These are phyloP conservation scores for Oreochromis spilurus DNA, from an alignment of 2,113 vertebrate species.

Conservation along the genomic window DNA sequence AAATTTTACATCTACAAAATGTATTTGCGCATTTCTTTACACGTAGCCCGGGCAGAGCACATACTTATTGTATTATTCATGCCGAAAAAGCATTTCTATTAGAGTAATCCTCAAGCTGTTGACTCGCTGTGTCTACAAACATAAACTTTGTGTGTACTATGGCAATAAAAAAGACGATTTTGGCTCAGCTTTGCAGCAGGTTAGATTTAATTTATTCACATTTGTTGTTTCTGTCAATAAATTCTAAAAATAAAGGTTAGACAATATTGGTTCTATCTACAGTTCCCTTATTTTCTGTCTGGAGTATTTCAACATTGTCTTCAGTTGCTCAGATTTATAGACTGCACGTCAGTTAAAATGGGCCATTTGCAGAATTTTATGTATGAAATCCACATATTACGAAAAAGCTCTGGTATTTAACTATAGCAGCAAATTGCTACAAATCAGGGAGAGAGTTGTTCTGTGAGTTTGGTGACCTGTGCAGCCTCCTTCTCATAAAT, in stretches of 20 bases:
- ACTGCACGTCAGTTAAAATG: background rate
- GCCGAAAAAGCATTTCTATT: background rate
- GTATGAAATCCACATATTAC: background rate
- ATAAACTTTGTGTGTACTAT: background rate
- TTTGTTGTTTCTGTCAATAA: background rate
- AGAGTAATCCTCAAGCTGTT: background rate
- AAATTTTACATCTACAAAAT: background rate
- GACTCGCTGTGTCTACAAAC: slow-evolving; percentile 3
- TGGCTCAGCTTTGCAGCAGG: background rate
- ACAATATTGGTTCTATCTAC: background rate
- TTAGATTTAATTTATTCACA: background rate
- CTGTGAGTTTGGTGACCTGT: background rate
- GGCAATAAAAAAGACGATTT: background rate
- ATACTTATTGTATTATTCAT: slow-evolving; percentile 10
- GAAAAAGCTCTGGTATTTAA: background rate
- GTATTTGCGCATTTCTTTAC: background rate
- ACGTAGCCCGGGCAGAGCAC: background rate
- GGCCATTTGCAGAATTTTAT: background rate
- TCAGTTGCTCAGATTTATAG: background rate
- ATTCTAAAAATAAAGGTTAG: background rate
- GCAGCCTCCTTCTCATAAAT: background rate
- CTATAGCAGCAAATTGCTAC: background rate
- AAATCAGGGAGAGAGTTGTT: background rate
- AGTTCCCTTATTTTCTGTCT: background rate
- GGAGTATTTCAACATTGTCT: background rate